Evolutionary conservation across 2,888 invertebrate genomes (phyloP), one percentile per base, ranked within the genome.

Genomic region (Sthenelais limicola): DNA sequence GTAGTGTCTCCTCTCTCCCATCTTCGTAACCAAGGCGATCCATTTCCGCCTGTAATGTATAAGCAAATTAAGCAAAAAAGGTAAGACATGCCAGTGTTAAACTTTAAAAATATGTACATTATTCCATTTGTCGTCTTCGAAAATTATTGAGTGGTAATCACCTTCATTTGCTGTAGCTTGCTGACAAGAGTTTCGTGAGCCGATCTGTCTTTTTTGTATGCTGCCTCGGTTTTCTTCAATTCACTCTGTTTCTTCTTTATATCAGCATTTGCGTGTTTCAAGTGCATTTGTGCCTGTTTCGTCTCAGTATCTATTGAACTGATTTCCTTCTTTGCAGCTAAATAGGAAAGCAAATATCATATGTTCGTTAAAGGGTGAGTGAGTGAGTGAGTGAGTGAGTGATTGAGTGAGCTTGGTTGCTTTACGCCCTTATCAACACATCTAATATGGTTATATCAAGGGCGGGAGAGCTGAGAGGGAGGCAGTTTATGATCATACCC

Each of bases 261-360:
- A 38, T 87, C 87, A 68, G 85, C 80, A 71, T 85, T 82, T 21
- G 83, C 82, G 80, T 88, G 87, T 74, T 86, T 85, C 77, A 88
- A 77, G 85, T 81, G 92, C 93, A 95, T 94, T 71, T 91, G 90
- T 24, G 92, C 92, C 78, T 93, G 93, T 78, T 94, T 92, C 15
- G 92, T 91, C 76, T 93, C 92, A 0, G 95, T 96, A 75, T 92
- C 91, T 0, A 94, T 93, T 82, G 92, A 92, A 9, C 93, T 92
- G 0, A 93, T 91, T 68, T 91, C 91, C 80, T 93, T 92, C 84
- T 94, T 93, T 0, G 94, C 93, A 83, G 91, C 94, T 94, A 83
- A 52, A 85, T 80, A 73, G 56, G 49, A 66, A 69, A 18, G 73
- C 21, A 66, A 18, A 67, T n/a, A n/a, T n/a, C n/a, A n/a, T n/a